Conservation (phyloP, 2,888 invertebrate genomes). For the Fabriciana adippe region DNA sequence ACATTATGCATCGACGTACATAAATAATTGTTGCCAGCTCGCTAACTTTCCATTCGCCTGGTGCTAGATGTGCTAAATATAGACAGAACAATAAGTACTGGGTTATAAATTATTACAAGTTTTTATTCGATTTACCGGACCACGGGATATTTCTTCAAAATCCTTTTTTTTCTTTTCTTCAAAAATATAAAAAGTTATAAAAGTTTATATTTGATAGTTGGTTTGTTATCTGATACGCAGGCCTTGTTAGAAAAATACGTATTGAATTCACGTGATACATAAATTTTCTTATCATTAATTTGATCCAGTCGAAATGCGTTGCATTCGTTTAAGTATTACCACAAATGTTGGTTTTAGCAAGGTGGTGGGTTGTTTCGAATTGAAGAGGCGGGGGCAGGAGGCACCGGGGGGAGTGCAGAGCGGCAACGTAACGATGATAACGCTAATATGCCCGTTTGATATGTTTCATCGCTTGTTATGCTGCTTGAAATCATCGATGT, state of each 20-base stretch:
- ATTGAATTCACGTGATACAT: slow-evolving; percentile 56
- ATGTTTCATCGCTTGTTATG: slow-evolving; percentile 53
- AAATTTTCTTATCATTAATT: slow-evolving; percentile 51
- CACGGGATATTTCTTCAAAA: neutral
- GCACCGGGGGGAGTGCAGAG: slow-evolving; percentile 68
- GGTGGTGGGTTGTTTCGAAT: slow-evolving; percentile 58
- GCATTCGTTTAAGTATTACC: slow-evolving; percentile 52
- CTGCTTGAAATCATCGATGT: slow-evolving; percentile 23
- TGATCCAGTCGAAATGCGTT: slow-evolving; percentile 60
- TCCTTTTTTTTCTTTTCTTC: too few species aligned
- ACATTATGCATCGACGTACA: slow-evolving; percentile 46
- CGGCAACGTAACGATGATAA: slow-evolving; percentile 67
- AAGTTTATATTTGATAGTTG: slow-evolving; percentile 31
- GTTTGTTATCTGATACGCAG: slow-evolving; percentile 51
- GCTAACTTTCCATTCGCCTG: slow-evolving; percentile 76
- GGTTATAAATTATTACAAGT: slow-evolving; percentile 61
- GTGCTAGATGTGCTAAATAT: slow-evolving; percentile 69
- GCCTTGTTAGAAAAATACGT: slow-evolving; percentile 51
- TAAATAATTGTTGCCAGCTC: slow-evolving; percentile 65
- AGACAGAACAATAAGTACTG: slow-evolving; percentile 64
- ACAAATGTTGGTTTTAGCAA: slow-evolving; percentile 49
- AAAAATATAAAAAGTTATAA: neutral
- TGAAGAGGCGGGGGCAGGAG: slow-evolving; percentile 69
- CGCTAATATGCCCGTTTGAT: slow-evolving; percentile 59
- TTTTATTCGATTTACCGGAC: slow-evolving; percentile 35